Base-by-base conservation (phyloP, 2,113 vertebrate species). In the Patagioenas fasciata region DNA sequence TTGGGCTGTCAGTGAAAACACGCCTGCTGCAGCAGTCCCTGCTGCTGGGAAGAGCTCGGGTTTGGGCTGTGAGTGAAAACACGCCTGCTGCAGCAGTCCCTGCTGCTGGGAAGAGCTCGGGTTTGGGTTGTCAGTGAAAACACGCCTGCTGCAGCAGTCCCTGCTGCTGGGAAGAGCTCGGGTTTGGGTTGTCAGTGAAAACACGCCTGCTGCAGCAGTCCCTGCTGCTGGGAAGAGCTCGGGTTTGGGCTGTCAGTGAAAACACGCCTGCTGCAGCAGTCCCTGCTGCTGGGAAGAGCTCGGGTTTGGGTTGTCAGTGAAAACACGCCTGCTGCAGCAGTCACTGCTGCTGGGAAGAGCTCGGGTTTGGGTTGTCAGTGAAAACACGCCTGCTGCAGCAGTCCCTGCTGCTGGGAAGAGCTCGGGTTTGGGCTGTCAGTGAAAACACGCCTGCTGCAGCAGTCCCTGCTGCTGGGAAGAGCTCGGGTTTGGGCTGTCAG, bases 1-100 rank as follows among this genome's bases (percentile, higher is more conserved):
- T 88, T n/a, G 13, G 29, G 31, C 18, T 88, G 81, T 12, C 29
- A 72, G 69, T 69, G 93, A 84, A 93, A 93, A 93, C 93, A n/a
- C n/a, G 67, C 71, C 72, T 74, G 12, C 28, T 53, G 60, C 38
- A 29, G n/a, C 60, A 91, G 44, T 65, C 79, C 90, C 65, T 83
- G 40, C 71, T 81, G 67, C 11, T 62, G 66, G 86, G n/a, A n/a
- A n/a, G n/a, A n/a, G n/a, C n/a, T n/a, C 21, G 64, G 3, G 47
- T 88, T 88, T n/a, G 13, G 29, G 31, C 18, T 88, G 81, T 12
- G 32, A 72, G 69, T 69, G 93, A 84, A 93, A 93, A 93, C 93
- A n/a, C n/a, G 67, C 71, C 72, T 74, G 12, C 28, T 53, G 60
- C 38, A 29, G n/a, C 60, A 91, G 44, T 65, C 79, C 90, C 65